Base-by-base conservation (phyloP, 2,113 vertebrate species). In the Ailuropoda melanoleuca region DNA sequence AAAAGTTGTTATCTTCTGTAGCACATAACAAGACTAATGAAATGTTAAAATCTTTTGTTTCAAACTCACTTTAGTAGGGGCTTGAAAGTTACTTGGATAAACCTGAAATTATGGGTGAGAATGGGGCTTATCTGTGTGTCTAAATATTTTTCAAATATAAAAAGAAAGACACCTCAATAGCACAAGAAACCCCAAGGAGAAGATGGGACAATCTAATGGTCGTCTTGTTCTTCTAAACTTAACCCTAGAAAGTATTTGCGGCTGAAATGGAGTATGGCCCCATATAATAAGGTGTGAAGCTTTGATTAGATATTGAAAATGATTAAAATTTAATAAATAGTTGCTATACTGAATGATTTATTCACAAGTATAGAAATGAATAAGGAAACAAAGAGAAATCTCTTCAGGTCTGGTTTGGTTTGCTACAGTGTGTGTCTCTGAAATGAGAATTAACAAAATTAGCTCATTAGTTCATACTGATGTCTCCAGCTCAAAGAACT, bases 81-180 rank as follows among this genome's bases (percentile, higher is more conserved):
- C 50, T 94, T 90, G 77, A 95, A 92, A 96, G 26, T 89, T 93
- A 62, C 26, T 80, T 78, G 64, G 18, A 56, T 66, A 83, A 93
- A 83, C 15, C 58, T 88, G 48, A 96, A 95, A 43, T 88, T 90
- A 84, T 81, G 31, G 56, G 43, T 88, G 37, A 86, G 84, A 64
- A 92, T 88, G 17, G 31, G 43, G 4, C 46, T 46, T 26, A 58
- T 81, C 58, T 89, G 24, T 34, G 21, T 64, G 6, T 66, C 31
- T 68, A 39, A 81, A 81, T 86, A 84, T 86, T 82, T 89, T 80
- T 85, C 11, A 94, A 87, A 83, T 84, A 50, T 66, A 90, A 70
- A 93, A 50, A 50, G 0, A 62, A 24, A 26, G 64, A 43, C 3
- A 43, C 6, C 6, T 64, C 46, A 81, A 18, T 37, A 34, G n/a